Conservation (phyloP, 2,797 vertebrate genomes). For the Platyrinchus mystaceus region DNA sequence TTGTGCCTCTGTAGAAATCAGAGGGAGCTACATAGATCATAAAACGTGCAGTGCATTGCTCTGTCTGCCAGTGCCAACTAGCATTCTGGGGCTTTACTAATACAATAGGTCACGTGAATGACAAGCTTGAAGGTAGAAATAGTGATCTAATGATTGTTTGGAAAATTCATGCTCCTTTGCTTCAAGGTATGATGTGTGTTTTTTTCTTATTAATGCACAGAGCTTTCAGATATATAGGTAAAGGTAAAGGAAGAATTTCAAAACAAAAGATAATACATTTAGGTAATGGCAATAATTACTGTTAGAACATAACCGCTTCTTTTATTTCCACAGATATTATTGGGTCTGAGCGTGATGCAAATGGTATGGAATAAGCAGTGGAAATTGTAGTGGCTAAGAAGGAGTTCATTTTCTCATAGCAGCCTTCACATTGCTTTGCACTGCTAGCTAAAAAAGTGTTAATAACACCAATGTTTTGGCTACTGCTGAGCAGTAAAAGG, state of each 20-base stretch:
- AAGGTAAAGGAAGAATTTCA: background rate
- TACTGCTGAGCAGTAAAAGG: background rate
- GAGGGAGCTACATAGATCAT: conserved; percentile 21
- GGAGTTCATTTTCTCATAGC: background rate
- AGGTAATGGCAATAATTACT: background rate
- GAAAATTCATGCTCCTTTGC: background rate
- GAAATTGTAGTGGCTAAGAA: background rate
- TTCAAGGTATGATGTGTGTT: background rate
- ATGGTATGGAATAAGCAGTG: background rate
- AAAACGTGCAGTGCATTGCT: background rate
- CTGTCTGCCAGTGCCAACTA: conserved; percentile 18
- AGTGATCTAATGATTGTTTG: conserved; percentile 35
- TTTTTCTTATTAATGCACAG: background rate
- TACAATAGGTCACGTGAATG: conserved; percentile 39
- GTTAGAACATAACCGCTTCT: background rate
- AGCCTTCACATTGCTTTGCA: background rate
- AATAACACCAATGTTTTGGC: background rate
- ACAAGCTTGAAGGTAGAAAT: conserved; percentile 54
- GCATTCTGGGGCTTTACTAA: conserved; percentile 42
- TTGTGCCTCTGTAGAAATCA: conserved; percentile 28
- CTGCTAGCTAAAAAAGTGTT: background rate
- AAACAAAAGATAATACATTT: background rate
- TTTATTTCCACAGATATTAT: background rate
- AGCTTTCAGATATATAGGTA: background rate
- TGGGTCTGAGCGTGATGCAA: background rate